Conservation (phyloP, 2,888 invertebrate genomes). For the Chloroclystis v-ata region DNA sequence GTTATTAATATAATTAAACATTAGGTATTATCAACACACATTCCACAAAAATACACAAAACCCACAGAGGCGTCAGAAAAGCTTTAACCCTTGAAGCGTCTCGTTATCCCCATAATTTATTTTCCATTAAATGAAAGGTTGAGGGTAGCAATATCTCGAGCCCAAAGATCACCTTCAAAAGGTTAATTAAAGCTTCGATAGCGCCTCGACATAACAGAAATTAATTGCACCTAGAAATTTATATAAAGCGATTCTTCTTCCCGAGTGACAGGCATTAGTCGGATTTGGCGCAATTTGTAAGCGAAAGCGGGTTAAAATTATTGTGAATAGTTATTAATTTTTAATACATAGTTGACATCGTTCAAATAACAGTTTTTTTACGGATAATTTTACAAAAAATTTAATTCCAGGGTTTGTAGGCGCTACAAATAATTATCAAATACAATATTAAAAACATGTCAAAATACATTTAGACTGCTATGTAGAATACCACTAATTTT, state of each 20-base stretch:
- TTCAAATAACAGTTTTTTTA: too few species aligned
- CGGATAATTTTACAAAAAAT: too few species aligned
- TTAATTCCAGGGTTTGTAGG: too few species aligned
- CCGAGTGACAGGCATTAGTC: slow-evolving; percentile 56
- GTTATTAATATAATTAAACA: too few species aligned
- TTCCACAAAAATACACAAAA: background rate
- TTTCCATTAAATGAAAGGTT: background rate
- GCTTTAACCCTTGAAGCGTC: background rate
- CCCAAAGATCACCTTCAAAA: slow-evolving; percentile 31
- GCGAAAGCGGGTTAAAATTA: slow-evolving; percentile 27
- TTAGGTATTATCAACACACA: too few species aligned
- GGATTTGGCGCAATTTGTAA: slow-evolving; percentile 27
- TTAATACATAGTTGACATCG: too few species aligned
- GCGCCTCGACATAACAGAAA: slow-evolving; percentile 58
- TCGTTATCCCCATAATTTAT: slow-evolving; percentile 1
- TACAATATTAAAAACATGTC: too few species aligned
- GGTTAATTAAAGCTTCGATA: slow-evolving; percentile 65
- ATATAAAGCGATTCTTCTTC: slow-evolving; percentile 68
- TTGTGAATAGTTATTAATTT: too few species aligned
- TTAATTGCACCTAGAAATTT: slow-evolving; percentile 68
- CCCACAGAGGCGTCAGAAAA: background rate
- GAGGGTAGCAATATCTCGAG: slow-evolving; percentile 8
- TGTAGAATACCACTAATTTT: too few species aligned
- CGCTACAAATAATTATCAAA: too few species aligned
- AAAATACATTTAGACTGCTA: too few species aligned